Conservation (phyloP, 2,113 vertebrate genomes). For the Prochilodus magdalenae region DNA sequence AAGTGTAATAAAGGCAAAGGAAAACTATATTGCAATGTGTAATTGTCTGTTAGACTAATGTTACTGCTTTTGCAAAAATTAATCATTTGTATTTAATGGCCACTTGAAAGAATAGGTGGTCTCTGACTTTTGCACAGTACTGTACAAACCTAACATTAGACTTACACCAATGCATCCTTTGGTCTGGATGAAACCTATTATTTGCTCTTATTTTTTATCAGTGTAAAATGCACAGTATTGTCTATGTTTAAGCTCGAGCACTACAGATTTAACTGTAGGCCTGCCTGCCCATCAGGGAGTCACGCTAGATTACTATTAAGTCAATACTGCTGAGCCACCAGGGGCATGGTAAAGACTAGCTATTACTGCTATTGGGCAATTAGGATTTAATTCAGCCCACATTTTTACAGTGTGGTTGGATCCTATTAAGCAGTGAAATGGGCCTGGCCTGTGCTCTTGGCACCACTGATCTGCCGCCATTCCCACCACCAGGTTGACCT, state of each 20-base stretch:
- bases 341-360: constrained; percentile 4
- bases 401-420: constrained; percentile 35
- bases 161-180: not conserved
- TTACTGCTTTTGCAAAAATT: too few species aligned
- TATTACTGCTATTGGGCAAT: constrained; percentile 23
- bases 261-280: constrained; percentile 1
- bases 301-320: constrained; percentile 34
- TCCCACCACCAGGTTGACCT: not conserved
- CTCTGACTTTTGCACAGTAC: too few species aligned
- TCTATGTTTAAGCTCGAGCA: too few species aligned
- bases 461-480: constrained; percentile 33
- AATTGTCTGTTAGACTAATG: too few species aligned
- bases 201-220: not conserved
- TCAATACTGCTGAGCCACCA: constrained; percentile 33
- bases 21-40: too few species aligned
- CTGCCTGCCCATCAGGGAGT: not conserved
- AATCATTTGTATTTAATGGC: too few species aligned
- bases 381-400: constrained; percentile 33
- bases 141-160: too few species aligned
- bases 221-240: not conserved
- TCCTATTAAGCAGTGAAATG: constrained; percentile 32
- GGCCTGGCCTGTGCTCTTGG: constrained; percentile 24
- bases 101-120: too few species aligned
- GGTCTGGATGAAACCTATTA: not conserved
- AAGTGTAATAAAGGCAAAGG: too few species aligned